Conservation (phyloP, 1,140 invertebrate species). For the Samia ricini region DNA sequence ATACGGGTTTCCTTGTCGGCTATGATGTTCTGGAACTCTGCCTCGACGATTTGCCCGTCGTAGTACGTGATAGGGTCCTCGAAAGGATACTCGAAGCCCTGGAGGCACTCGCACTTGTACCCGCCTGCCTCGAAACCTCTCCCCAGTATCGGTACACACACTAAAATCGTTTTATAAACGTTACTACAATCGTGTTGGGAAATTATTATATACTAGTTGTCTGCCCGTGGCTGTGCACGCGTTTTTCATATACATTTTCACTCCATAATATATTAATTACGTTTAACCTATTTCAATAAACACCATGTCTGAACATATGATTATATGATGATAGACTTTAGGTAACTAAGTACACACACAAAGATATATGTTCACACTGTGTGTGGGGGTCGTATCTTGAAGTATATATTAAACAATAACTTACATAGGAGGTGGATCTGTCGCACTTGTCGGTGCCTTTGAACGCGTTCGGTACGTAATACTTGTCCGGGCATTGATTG, state of each 20-base stretch:
- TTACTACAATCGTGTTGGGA: too few species aligned
- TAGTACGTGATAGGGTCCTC: slow-evolving; percentile 96
- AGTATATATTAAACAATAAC: slow-evolving; percentile 51
- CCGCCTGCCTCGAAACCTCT: slow-evolving; percentile 94
- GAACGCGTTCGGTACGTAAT: slow-evolving; percentile 94
- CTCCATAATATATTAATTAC: too few species aligned
- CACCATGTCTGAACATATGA: too few species aligned
- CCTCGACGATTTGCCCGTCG: slow-evolving; percentile 96
- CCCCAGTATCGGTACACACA: slow-evolving; percentile 96
- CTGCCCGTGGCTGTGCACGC: too few species aligned
- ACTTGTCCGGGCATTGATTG: slow-evolving; percentile 95
- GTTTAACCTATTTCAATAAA: too few species aligned
- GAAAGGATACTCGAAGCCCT: slow-evolving; percentile 98
- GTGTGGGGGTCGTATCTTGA: too few species aligned
- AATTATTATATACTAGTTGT: too few species aligned
- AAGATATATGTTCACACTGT: too few species aligned
- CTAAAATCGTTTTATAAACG: too few species aligned
- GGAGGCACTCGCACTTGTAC: slow-evolving; percentile 99
- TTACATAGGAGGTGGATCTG: slow-evolving; percentile 93
- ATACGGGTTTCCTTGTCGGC: slow-evolving; percentile 87
- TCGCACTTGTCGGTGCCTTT: slow-evolving; percentile 98
- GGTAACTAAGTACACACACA: too few species aligned
- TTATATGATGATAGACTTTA: too few species aligned
- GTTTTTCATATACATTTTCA: too few species aligned
- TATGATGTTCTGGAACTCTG: slow-evolving; percentile 94